phyloP scores from a whole-genome alignment of 2,888 invertebrate species.

The Gortyna flavago region DNA sequence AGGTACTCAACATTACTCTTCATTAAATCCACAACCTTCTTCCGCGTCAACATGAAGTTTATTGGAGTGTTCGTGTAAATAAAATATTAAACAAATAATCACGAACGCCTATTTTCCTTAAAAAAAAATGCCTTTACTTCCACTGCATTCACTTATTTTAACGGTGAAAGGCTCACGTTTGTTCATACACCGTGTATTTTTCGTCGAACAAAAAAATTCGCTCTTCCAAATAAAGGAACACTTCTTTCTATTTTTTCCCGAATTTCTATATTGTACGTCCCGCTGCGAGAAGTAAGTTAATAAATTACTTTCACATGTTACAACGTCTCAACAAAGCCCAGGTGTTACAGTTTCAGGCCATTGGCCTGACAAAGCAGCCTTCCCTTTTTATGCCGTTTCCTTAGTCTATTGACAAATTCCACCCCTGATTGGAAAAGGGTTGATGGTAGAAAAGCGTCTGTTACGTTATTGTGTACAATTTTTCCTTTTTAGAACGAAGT shows the following conservation, averaged over 20 bases:
- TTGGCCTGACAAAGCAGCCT: conserved; percentile 78
- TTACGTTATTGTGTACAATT: conserved; percentile 67
- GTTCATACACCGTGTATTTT: conserved; percentile 47
- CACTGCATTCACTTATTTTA: conserved; percentile 42
- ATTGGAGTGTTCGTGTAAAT: conserved; percentile 31
- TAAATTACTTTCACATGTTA: conserved; percentile 78
- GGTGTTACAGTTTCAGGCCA: conserved; percentile 79
- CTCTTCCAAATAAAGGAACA: conserved; percentile 62
- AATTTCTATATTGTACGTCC: conserved; percentile 67
- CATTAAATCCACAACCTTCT: conserved; percentile 8
- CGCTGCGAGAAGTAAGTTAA: conserved; percentile 71
- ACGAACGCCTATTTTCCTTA: conserved; percentile 28
- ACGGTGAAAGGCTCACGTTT: conserved; percentile 43
- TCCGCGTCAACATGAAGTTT: conserved; percentile 12
- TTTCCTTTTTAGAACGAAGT: conserved; percentile 37
- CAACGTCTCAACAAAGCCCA: conserved; percentile 73
- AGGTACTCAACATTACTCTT: background rate
- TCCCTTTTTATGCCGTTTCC: conserved; percentile 45
- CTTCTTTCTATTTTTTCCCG: conserved; percentile 59
- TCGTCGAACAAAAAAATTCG: conserved; percentile 47
- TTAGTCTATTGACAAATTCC: conserved; percentile 65
- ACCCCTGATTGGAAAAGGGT: conserved; percentile 67
- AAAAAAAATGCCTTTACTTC: conserved; percentile 43
- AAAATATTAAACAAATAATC: conserved; percentile 45
- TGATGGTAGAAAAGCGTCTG: conserved; percentile 58